Base-by-base conservation (phyloP, 2,113 vertebrate species). In the Charadrius vociferus region DNA sequence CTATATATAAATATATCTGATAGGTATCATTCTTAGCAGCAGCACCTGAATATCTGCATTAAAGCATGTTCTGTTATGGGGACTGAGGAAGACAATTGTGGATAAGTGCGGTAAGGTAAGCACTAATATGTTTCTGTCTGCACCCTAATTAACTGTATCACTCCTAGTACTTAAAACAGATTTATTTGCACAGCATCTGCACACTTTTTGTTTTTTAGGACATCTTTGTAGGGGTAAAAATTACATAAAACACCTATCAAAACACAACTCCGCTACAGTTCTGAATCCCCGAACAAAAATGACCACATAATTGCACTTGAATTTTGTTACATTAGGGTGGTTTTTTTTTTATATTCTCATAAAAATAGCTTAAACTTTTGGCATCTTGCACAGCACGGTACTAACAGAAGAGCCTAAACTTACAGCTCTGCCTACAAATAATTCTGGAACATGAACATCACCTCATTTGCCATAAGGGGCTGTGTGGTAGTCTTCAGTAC, bases 401-500 rank as follows among this genome's bases (percentile, higher is more conserved):
- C 10, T 72, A 45, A 24, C 45, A 55, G 37, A 24, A 19, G 11
- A 86, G 5, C 10, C 56, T 55, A 29, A 21, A 39, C 4, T 17
- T 34, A 39, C 4, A 53, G 4, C 12, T 32, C 21, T 81, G 41
- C 12, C 8, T n/a, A 10, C 3, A 30, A 20, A 41, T 43, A 27
- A 27, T 65, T 63, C 37, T 73, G 63, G n/a, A 78, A 32, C 59
- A 63, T 15, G 16, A 7, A 67, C 6, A 20, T 5, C 6, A 14
- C 7, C 14, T 78, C 22, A 32, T 50, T 65, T 21, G 22, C 41
- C 21, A 3, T 11, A 30, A 61, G 34, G 21, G 7, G 11, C n/a
- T 0, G 0, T 12, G 43, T 27, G 21, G 10, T 30, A 4, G 1
- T 24, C 30, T 43, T 59, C 10, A 47, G 6, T 21, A 2, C 16